Conservation (phyloP, 2,888 invertebrate genomes). For the Noctua fimbriata region DNA sequence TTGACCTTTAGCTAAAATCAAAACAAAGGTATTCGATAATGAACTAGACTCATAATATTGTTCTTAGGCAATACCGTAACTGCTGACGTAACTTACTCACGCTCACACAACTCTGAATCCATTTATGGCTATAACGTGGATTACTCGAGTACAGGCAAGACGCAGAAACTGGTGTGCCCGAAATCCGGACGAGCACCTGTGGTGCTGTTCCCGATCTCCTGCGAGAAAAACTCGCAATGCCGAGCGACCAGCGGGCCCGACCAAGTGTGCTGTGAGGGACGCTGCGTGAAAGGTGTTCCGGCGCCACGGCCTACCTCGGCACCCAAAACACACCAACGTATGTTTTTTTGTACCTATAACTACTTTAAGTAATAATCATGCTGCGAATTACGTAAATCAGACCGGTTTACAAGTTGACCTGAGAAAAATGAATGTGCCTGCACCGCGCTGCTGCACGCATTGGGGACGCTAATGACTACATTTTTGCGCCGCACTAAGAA, state of each 20-base stretch:
- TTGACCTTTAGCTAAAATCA: conserved; percentile 1
- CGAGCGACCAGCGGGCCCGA: conserved; percentile 83
- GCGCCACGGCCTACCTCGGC: conserved; percentile 89
- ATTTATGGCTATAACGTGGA: conserved; percentile 74
- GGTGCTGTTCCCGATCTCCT: conserved; percentile 85
- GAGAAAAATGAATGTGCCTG: conserved; percentile 28
- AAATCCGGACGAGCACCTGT: conserved; percentile 81
- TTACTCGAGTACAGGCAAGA: conserved; percentile 83
- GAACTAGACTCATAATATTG: conserved; percentile 72
- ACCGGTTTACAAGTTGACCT: conserved; percentile 60
- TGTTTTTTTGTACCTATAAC: conserved; percentile 57
- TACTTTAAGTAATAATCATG: conserved; percentile 36
- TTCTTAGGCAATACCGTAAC: conserved; percentile 76
- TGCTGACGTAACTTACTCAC: conserved; percentile 74
- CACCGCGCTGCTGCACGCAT: conserved; percentile 1
- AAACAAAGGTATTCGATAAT: conserved; percentile 64
- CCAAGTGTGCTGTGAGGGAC: conserved; percentile 88
- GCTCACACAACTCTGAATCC: conserved; percentile 67
- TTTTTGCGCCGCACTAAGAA: conserved; percentile 15
- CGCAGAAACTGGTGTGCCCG: conserved; percentile 85
- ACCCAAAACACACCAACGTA: conserved; percentile 86
- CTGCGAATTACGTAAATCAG: conserved; percentile 51
- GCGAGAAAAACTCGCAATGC: conserved; percentile 87
- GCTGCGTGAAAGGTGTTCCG: conserved; percentile 91
- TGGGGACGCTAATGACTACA: conserved; percentile 5